Conservation (phyloP, 1,140 invertebrate species). For the Pantala flavescens region DNA sequence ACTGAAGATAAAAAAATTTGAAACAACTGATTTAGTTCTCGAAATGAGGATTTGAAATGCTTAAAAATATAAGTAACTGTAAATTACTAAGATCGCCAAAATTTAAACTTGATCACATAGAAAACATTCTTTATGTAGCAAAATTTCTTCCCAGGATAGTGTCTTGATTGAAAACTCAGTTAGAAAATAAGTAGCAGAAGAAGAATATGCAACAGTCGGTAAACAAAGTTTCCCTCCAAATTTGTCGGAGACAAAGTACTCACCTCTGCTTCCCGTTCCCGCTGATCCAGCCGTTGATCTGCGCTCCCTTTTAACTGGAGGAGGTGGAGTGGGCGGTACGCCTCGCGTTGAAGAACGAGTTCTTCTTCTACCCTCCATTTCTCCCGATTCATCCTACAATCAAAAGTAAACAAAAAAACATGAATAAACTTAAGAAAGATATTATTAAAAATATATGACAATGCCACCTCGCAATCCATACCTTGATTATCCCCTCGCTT, state of each 20-base stretch:
- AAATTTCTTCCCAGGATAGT: too few species aligned
- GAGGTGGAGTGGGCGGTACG: constrained; percentile 33
- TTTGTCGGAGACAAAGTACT: background rate
- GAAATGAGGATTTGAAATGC: too few species aligned
- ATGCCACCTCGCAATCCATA: background rate
- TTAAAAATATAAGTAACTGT: too few species aligned
- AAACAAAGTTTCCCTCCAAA: too few species aligned
- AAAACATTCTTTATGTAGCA: too few species aligned
- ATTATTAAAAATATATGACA: background rate
- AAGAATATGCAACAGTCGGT: too few species aligned
- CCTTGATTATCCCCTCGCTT: constrained; percentile 11
- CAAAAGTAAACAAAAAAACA: background rate
- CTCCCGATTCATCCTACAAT: constrained; percentile 13
- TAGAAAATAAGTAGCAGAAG: too few species aligned
- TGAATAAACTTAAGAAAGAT: background rate
- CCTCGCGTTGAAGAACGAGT: constrained; percentile 36
- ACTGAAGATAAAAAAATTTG: too few species aligned
- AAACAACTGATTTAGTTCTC: too few species aligned
- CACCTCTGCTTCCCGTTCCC: constrained; percentile 27
- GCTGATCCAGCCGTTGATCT: constrained; percentile 27
- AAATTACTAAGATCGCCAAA: too few species aligned
- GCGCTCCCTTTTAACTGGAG: constrained; percentile 34
- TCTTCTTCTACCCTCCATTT: constrained; percentile 33
- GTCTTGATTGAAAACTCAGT: too few species aligned
- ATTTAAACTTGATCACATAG: too few species aligned